Base-by-base conservation (phyloP, 2,888 invertebrate species). In the Papilio elwesi region DNA sequence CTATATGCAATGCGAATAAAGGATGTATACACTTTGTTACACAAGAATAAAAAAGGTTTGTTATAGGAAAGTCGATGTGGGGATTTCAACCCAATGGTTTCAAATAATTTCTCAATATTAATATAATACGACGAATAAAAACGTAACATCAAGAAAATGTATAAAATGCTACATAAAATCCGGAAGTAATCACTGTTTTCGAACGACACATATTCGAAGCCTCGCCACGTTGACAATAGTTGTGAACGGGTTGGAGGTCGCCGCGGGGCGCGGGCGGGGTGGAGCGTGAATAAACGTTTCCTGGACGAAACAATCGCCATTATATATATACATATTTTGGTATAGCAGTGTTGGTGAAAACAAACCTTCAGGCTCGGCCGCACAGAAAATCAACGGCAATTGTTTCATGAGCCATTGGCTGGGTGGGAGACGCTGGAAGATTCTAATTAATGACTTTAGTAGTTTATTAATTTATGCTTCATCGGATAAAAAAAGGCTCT, bases 321-420 rank as follows among this genome's bases (percentile, higher is more conserved):
- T 88, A 90, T 92, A 87, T n/a, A n/a, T n/a, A n/a, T n/a, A n/a
- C n/a, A n/a, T n/a, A 26, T 26, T 26, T 26, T 26, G 26, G 84
- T 85, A 76, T 81, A 76, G 78, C 80, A 82, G 81, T 82, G 81
- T 80, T 86, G 85, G 90, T 90, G 92, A 89, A 91, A 91, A 89
- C 84, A 83, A 82, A 88, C 93, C 93, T 93, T 93, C 93, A 92
- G 87, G 93, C 90, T 88, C 83, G 83, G 85, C 78, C 91, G 91
- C 82, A 78, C 88, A 84, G 80, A 80, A 83, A 83, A 86, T 92
- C 90, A 92, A 92, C 92, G 83, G 91, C 87, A 80, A 92, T 92
- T 92, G 92, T 91, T 81, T 83, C 43, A 57, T 64, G 12, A 53
- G 79, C 78, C 68, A 67, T 55, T 26, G 26, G 26, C 26, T 69